Conservation (phyloP, 2,888 invertebrate genomes). For the Agrochola lychnidis region DNA sequence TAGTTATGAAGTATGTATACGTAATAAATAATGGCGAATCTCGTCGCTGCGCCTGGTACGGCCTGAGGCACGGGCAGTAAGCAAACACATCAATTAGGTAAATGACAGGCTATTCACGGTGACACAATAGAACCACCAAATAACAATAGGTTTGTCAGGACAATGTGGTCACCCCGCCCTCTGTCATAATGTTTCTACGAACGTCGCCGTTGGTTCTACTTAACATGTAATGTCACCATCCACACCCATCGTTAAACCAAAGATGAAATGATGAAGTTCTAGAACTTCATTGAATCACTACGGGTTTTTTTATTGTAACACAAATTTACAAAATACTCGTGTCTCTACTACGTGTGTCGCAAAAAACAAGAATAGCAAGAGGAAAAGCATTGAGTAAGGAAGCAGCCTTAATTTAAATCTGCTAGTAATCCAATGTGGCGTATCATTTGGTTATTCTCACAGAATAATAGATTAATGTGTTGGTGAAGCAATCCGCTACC, state of each 20-base stretch:
- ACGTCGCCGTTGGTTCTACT: conserved; percentile 20
- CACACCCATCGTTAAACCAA: conserved; percentile 17
- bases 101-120: conserved; percentile 54
- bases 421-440: not conserved
- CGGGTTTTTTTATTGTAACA: not conserved
- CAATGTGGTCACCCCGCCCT: conserved; percentile 56
- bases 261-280: conserved; percentile 13
- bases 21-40: conserved; percentile 19
- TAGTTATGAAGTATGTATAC: conserved; percentile 10
- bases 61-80: conserved; percentile 36
- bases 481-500: not conserved
- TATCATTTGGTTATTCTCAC: not conserved
- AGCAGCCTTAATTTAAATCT: not conserved
- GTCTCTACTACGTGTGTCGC: not conserved
- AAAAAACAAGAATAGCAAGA: conserved; percentile 8
- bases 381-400: not conserved
- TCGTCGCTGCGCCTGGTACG: conserved; percentile 38
- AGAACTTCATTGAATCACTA: conserved; percentile 19
- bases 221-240: conserved; percentile 23
- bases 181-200: conserved; percentile 39
- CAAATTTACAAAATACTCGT: not conserved
- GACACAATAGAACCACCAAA: conserved; percentile 57
- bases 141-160: conserved; percentile 59
- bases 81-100: conserved; percentile 60
- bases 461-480: not conserved